A percentile compares a stretch with the other conserved stretches of the same genome.
phyloP scores from a whole-genome alignment of 2,113 vertebrate species.

The Entomyzon cyanotis region DNA sequence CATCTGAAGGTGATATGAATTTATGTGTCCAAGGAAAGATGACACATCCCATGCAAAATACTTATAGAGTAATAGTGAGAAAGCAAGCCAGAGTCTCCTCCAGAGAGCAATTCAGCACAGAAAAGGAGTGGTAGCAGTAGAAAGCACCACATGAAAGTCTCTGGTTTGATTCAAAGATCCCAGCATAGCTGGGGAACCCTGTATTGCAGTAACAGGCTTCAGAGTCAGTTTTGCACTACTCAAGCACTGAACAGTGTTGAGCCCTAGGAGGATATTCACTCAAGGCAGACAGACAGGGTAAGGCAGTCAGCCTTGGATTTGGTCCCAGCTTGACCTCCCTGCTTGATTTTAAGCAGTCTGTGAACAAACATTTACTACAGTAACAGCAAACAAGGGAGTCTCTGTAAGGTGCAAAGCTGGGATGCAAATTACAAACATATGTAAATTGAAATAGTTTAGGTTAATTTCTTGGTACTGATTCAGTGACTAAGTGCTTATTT shows the following conservation, averaged over 20 bases:
- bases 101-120: not conserved
- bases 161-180: not conserved
- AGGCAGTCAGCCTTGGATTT: constrained; percentile 20
- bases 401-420: constrained; percentile 58
- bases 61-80: not conserved
- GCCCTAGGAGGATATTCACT: not conserved
- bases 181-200: not conserved
- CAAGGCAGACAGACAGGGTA: not conserved
- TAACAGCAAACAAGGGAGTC: constrained; percentile 52
- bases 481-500: constrained; percentile 38
- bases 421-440: constrained; percentile 58
- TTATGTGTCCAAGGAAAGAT: not conserved
- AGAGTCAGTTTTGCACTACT: not conserved
- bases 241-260: not conserved
- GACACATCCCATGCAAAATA: not conserved
- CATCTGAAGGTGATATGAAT: not conserved
- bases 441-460: constrained; percentile 60
- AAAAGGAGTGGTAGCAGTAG: not conserved
- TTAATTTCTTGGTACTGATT: constrained; percentile 41
- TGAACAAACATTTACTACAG: constrained; percentile 56
- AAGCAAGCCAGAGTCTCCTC: not conserved
- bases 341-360: constrained; percentile 41
- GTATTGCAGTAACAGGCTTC: not conserved
- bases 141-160: not conserved
- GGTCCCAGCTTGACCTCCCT: constrained; percentile 43